These are phyloP conservation scores for Rhea americana DNA, from an alignment of 2,113 vertebrate genomes.

Conservation along the genomic window DNA sequence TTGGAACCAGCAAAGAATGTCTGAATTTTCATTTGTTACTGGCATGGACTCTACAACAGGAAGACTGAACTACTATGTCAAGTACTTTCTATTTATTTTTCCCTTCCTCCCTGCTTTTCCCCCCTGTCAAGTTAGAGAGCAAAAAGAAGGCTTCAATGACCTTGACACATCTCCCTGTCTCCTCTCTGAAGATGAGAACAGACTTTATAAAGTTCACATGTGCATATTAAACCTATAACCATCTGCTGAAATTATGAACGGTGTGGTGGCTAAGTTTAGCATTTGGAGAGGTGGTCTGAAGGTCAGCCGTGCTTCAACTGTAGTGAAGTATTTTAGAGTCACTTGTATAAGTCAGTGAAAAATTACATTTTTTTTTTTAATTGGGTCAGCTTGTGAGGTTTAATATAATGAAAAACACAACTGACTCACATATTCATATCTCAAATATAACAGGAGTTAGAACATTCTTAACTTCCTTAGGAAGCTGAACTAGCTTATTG, in stretches of 20 bases:
- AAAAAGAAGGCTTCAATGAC: background rate
- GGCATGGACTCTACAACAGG: background rate
- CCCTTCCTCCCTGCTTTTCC: background rate
- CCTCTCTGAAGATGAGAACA: background rate
- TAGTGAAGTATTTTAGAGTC: background rate
- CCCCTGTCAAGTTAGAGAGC: background rate
- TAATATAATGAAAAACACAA: background rate
- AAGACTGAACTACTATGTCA: background rate
- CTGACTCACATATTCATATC: background rate
- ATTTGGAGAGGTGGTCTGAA: conserved; percentile 45
- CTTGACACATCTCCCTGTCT: conserved; percentile 16
- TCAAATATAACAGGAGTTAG: background rate
- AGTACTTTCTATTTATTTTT: background rate
- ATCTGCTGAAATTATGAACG: conserved; percentile 59
- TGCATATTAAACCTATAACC: conserved; percentile 43
- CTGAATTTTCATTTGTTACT: background rate
- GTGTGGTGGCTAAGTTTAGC: background rate
- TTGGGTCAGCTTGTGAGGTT: background rate
- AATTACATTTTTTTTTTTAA: background rate
- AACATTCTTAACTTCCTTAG: background rate
- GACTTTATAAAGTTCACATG: conserved; percentile 30
- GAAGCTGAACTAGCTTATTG: background rate
- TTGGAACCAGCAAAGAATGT: background rate
- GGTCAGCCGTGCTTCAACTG: conserved; percentile 6
- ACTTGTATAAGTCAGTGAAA: conserved; percentile 1